Percentiles rank a stretch among this genome's conserved stretches.
phyloP scores from a whole-genome alignment of 2,113 vertebrate species.

The Ameiurus melas region DNA sequence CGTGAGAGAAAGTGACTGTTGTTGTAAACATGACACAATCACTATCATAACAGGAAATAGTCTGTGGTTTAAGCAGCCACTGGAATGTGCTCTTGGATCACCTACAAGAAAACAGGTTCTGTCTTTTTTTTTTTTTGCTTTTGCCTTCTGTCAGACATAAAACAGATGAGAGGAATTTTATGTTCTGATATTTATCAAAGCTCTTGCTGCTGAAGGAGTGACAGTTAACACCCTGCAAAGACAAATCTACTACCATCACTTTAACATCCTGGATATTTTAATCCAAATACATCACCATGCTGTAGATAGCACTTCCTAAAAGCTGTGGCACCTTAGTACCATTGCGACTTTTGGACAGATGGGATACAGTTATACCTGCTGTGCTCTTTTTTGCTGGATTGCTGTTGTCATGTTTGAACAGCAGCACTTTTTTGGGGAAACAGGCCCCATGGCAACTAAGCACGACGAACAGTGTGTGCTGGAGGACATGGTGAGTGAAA shows the following conservation, averaged over 20 bases:
- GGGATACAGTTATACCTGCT: constrained; percentile 24
- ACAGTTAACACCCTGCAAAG: neutral
- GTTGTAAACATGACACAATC: neutral
- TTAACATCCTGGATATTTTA: neutral
- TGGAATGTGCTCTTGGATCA: neutral
- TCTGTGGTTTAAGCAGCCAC: neutral
- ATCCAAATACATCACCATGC: neutral
- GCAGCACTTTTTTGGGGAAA: neutral
- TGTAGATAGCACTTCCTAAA: neutral
- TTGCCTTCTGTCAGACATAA: neutral
- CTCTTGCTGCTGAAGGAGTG: neutral
- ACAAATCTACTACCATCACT: neutral
- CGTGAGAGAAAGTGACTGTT: neutral
- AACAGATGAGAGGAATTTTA: neutral
- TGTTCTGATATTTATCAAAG: neutral
- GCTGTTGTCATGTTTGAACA: constrained; percentile 18
- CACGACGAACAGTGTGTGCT: neutral
- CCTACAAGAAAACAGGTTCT: neutral
- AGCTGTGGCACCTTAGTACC: neutral
- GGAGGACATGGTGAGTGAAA: constrained; percentile 32
- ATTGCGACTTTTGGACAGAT: constrained; percentile 13
- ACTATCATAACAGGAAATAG: neutral
- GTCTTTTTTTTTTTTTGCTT: neutral
- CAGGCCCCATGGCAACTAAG: constrained; percentile 18
- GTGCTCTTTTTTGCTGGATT: constrained; percentile 14